Evolutionary conservation across 2,113 vertebrate species (phyloP), one percentile per base, ranked within the genome.

Genomic region (Taxidea taxus): DNA sequence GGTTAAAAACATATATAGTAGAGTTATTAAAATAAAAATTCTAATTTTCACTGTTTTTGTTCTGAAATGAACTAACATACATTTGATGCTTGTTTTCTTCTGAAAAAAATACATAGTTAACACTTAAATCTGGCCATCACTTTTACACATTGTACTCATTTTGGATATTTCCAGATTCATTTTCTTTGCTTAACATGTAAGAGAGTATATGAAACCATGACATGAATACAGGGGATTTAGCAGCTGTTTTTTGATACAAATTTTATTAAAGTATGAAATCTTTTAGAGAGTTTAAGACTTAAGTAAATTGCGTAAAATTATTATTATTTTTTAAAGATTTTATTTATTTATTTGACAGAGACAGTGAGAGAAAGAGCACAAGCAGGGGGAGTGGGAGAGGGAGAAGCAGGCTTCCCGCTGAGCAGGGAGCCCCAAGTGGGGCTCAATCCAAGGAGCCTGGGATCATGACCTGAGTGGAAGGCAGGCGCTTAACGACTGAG

Each of bases 101-200:
- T 90, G 49, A 70, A 94, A 88, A 42, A 68, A 93, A 75, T 25
- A 58, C 12, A 60, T 44, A 82, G 54, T 84, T 89, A 95, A 92
- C 20, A 64, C 0, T 90, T 94, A 93, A 91, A 87, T 96, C 47
- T 89, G 44, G 56, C 31, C 34, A 58, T 70, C 15, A 70, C 74
- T 87, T 95, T 90, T 81, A 84, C n/a, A 82, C 7, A 56, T 27
- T 87, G 20, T 2, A 37, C 21, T 95, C 37, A 56, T 31, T 97
- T 97, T 25, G 25, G n/a, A 62, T 96, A 16, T 21, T 94, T 94
- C 42, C 44, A 94, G 23, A 68, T 87, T 95, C 70, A 10, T 82
- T 92, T 94, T 90, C 85, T 60, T 37, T 60, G 90, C 90, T 81
- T 44, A 87, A 77, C 90, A 94, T 88, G 21, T 75, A 90, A 92